Conservation (phyloP, 1,140 invertebrate genomes). For the Diploscapter pachys region DNA sequence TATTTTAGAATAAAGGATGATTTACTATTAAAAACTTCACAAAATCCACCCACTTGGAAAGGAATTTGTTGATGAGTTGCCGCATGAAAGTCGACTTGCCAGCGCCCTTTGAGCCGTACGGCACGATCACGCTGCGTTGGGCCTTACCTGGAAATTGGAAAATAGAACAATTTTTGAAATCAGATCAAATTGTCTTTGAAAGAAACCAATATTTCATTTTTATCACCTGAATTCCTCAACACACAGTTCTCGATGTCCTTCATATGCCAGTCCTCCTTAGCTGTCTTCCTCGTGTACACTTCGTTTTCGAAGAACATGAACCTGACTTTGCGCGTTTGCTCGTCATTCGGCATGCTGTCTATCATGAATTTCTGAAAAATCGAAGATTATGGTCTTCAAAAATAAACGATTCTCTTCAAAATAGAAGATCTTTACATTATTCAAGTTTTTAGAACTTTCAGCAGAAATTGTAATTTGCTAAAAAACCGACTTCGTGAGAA, state of each 20-base stretch:
- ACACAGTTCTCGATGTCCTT: not conserved
- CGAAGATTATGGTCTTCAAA: too few species aligned
- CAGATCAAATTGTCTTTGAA: not conserved
- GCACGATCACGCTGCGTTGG: constrained; percentile 5
- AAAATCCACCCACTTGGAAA: constrained; percentile 6
- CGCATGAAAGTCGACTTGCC: constrained; percentile 22
- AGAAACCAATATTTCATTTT: not conserved
- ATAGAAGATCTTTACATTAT: too few species aligned
- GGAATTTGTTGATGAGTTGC: constrained; percentile 2
- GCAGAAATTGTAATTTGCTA: too few species aligned
- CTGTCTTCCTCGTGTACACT: not conserved
- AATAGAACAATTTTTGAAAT: too few species aligned
- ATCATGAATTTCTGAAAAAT: too few species aligned
- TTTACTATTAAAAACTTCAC: not conserved
- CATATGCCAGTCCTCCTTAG: not conserved
- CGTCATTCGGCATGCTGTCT: not conserved
- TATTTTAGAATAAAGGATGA: constrained; percentile 1
- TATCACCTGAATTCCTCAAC: not conserved
- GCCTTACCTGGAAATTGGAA: not conserved
- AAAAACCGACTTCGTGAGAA: too few species aligned
- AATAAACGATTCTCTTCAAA: too few species aligned
- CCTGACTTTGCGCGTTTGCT: not conserved
- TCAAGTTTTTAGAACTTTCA: too few species aligned
- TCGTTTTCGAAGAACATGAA: not conserved
- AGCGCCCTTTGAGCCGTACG: constrained; percentile 12